Percentiles rank a stretch among this genome's conserved stretches.
phyloP scores from a whole-genome alignment of 1,140 invertebrate genomes.

The Panagrolaimus sp. region DNA sequence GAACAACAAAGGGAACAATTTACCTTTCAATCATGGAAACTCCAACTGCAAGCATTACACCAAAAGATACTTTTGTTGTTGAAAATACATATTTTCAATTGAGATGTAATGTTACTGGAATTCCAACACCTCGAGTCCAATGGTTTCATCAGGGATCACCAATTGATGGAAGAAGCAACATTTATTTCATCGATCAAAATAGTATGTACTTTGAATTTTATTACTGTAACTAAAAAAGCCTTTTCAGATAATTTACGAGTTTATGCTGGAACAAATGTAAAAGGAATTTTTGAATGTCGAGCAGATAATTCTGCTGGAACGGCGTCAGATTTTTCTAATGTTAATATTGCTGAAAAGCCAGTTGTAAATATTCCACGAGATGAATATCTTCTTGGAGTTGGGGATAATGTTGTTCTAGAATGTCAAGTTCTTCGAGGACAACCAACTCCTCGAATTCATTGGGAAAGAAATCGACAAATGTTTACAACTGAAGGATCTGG shows the following conservation, averaged over 20 bases:
- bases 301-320: slow-evolving; percentile 63
- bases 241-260: slow-evolving; percentile 5
- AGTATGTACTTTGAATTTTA: background rate
- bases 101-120: slow-evolving; percentile 39
- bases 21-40: slow-evolving; percentile 37
- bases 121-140: slow-evolving; percentile 43
- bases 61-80: slow-evolving; percentile 41
- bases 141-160: slow-evolving; percentile 47
- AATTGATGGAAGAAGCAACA: background rate
- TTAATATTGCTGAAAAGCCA: slow-evolving; percentile 57
- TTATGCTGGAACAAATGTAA: slow-evolving; percentile 5
- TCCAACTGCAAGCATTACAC: slow-evolving; percentile 40
- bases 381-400: slow-evolving; percentile 57
- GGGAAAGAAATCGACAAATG: slow-evolving; percentile 38
- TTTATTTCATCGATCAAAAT: background rate
- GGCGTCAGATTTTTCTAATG: slow-evolving; percentile 46
- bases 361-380: slow-evolving; percentile 58
- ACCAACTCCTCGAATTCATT: slow-evolving; percentile 61
- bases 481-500: background rate
- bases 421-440: slow-evolving; percentile 60
- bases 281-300: slow-evolving; percentile 62
- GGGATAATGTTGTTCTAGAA: slow-evolving; percentile 47
- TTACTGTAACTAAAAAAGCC: background rate
- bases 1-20: slow-evolving; percentile 42
- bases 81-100: slow-evolving; percentile 38